Evolutionary conservation across 2,797 vertebrate species (phyloP).

Genomic region (Sebastes taczanowskii): DNA sequence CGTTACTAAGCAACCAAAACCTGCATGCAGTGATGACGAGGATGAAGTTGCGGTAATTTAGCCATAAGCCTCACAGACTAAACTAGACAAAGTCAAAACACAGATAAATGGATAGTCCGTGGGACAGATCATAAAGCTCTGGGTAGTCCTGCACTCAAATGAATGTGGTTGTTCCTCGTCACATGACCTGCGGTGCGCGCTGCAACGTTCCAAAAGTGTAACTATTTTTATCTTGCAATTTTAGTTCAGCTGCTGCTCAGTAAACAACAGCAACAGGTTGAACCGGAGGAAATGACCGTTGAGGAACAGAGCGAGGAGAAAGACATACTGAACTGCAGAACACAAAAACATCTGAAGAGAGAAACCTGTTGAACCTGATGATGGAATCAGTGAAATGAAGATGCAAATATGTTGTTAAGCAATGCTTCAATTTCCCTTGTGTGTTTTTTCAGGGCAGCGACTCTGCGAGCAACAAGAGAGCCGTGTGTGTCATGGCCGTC

Average conservation of each 20-base stretch:
- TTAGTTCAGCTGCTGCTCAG: not conserved
- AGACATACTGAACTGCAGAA: not conserved
- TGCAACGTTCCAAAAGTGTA: no score
- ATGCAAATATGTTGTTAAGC: not conserved
- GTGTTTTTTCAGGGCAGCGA: constrained; percentile 77
- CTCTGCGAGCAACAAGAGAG: constrained; percentile 85
- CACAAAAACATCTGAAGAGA: not conserved
- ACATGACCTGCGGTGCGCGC: no score
- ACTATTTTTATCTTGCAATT: no score
- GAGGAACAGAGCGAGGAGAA: not conserved
- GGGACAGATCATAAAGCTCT: no score
- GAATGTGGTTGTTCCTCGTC: no score
- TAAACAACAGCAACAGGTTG: not conserved
- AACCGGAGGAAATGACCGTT: not conserved
- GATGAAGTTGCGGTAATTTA: no score
- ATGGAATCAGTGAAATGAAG: not conserved
- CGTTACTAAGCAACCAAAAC: no score
- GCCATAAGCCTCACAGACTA: no score
- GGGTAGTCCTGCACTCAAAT: no score
- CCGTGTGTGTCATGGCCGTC: constrained; percentile 89
- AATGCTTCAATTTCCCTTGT: not conserved
- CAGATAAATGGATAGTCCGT: no score
- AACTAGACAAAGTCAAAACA: no score
- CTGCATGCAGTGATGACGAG: no score
- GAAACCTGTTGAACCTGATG: not conserved